Conservation (phyloP, 2,888 invertebrate genomes). For the Ellobium chinense region DNA sequence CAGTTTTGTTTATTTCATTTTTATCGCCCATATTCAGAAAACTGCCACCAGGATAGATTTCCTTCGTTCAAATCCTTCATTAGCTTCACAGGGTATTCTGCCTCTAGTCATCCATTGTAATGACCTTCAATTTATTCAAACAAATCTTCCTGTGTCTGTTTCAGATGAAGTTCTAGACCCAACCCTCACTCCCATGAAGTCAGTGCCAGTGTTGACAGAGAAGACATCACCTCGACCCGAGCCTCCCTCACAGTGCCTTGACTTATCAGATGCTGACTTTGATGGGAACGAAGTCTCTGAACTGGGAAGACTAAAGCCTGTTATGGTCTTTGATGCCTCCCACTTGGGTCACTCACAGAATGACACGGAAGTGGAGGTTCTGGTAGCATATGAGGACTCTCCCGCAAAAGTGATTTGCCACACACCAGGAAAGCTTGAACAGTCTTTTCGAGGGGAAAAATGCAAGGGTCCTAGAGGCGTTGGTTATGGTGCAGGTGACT, state of each 20-base stretch:
- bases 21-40: too few relatives aligned
- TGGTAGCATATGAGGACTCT: constrained; percentile 62
- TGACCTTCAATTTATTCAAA: too few relatives aligned
- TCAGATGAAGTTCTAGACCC: constrained; percentile 23
- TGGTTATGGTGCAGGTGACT: not conserved
- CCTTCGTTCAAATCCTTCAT: too few relatives aligned
- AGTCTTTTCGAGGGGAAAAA: not conserved
- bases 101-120: not conserved
- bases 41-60: too few relatives aligned
- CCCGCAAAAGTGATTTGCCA: constrained; percentile 70
- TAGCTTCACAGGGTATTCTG: not conserved
- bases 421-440: constrained; percentile 47
- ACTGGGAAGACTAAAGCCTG: constrained; percentile 11
- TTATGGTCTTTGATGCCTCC: constrained; percentile 65
- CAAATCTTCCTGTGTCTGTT: not conserved
- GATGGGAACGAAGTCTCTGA: constrained; percentile 23
- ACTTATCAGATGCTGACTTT: constrained; percentile 61
- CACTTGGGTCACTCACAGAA: constrained; percentile 48
- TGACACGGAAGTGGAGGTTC: constrained; percentile 65
- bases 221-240: constrained; percentile 54
- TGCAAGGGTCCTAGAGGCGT: not conserved
- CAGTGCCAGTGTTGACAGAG: constrained; percentile 58
- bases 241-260: constrained; percentile 55
- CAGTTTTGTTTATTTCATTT: too few relatives aligned
- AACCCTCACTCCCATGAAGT: constrained; percentile 44